Percentiles rank a stretch among this genome's conserved stretches.
Conservation (phyloP, 2,888 invertebrate species). For the Brassicogethes aeneus region DNA sequence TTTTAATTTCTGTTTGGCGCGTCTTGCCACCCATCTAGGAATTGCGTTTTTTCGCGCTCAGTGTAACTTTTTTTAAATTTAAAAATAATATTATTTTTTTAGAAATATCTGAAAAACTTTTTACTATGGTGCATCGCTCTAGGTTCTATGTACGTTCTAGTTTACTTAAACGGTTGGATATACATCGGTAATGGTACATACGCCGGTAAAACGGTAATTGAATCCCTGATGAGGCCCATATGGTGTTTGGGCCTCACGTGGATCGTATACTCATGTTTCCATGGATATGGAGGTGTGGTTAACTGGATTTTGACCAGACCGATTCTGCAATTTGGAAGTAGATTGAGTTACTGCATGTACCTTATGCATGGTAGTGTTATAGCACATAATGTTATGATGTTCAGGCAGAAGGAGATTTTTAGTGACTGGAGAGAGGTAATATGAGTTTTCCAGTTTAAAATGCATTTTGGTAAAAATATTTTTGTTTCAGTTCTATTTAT, state of each 20-base stretch:
- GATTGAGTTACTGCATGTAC: background rate
- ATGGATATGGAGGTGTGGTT: conserved; percentile 17
- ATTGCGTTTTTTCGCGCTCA: conserved; percentile 1
- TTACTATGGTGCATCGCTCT: conserved; percentile 13
- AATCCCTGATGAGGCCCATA: conserved; percentile 13
- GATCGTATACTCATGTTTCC: conserved; percentile 18
- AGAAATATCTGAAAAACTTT: conserved; percentile 9
- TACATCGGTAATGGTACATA: conserved; percentile 6
- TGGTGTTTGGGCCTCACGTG: conserved; percentile 19
- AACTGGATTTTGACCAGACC: conserved; percentile 4
- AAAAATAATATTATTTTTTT: conserved; percentile 1
- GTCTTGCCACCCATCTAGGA: background rate
- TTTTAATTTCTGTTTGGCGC: too few relatives aligned
- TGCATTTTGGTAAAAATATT: conserved; percentile 5
- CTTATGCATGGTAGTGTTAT: conserved; percentile 18
- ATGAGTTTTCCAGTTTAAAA: background rate
- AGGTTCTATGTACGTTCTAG: conserved; percentile 8
- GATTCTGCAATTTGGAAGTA: background rate
- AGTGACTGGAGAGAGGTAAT: conserved; percentile 15
- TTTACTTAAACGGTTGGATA: conserved; percentile 10
- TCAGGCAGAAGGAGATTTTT: conserved; percentile 10
- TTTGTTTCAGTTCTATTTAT: conserved; percentile 14
- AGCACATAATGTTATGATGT: conserved; percentile 6
- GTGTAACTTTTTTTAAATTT: conserved; percentile 1
- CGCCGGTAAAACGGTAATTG: conserved; percentile 8